phyloP scores from a whole-genome alignment of 2,888 invertebrate genomes.

The Melanostoma mellinum region DNA sequence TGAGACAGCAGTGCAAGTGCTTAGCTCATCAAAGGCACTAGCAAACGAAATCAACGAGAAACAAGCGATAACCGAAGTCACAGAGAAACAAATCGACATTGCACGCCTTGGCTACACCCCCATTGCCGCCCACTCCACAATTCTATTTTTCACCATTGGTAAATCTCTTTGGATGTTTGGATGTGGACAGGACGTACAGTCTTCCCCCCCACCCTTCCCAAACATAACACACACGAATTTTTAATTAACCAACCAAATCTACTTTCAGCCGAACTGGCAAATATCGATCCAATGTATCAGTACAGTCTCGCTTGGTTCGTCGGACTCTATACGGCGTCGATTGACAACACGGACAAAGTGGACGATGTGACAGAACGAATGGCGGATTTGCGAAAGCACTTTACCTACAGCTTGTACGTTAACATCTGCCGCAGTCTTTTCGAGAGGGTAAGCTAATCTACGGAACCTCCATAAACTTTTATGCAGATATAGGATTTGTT shows the following conservation, averaged over 20 bases:
- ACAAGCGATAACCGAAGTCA: slow-evolving; percentile 93
- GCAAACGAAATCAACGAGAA: slow-evolving; percentile 96
- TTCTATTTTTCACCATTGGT: slow-evolving; percentile 95
- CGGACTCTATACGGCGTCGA: slow-evolving; percentile 91
- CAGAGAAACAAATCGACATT: slow-evolving; percentile 94
- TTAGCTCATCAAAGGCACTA: slow-evolving; percentile 94
- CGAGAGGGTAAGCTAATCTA: slow-evolving; percentile 87
- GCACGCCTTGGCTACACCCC: slow-evolving; percentile 94
- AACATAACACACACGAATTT: slow-evolving; percentile 26
- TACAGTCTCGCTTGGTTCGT: slow-evolving; percentile 98
- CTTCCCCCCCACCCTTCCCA: not conserved
- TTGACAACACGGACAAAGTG: slow-evolving; percentile 93
- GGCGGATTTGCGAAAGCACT: slow-evolving; percentile 88
- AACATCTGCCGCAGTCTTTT: slow-evolving; percentile 97
- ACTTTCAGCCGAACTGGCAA: slow-evolving; percentile 89
- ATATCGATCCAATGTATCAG: slow-evolving; percentile 98
- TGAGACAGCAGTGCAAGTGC: slow-evolving; percentile 93
- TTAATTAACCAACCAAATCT: slow-evolving; percentile 39
- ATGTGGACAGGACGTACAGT: not conserved
- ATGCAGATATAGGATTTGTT: slow-evolving; percentile 38
- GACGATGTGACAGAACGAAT: slow-evolving; percentile 91
- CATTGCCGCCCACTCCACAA: slow-evolving; percentile 94
- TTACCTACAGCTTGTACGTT: slow-evolving; percentile 93
- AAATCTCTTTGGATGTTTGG: not conserved
- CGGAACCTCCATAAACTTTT: slow-evolving; percentile 30